Percentiles rank a stretch among this genome's conserved stretches.
These are phyloP conservation scores for Oophaga pumilio DNA, from an alignment of 2,113 vertebrate genomes.

Conservation along the genomic window DNA sequence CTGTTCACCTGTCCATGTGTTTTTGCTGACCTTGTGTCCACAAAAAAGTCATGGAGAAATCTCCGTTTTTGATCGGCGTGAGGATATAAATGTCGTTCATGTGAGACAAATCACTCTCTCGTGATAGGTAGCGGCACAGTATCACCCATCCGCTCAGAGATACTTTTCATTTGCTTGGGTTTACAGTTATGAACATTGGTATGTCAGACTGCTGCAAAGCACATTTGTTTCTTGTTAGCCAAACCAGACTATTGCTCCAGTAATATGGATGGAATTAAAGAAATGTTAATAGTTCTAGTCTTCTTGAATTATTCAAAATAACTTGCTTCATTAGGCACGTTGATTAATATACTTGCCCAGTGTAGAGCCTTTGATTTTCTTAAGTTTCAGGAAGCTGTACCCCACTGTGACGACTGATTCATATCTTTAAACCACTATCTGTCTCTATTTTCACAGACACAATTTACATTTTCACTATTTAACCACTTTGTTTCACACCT, in stretches of 20 bases:
- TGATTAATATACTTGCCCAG: conserved; percentile 52
- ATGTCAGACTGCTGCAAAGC: background rate
- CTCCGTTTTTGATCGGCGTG: background rate
- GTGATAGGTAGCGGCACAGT: background rate
- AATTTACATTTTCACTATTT: conserved; percentile 34
- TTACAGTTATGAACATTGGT: background rate
- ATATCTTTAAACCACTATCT: conserved; percentile 33
- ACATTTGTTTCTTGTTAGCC: background rate
- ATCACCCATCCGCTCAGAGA: background rate
- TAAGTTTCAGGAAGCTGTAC: conserved; percentile 49
- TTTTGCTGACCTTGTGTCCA: too few relatives aligned
- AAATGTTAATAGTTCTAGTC: conserved; percentile 40
- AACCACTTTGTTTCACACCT: background rate
- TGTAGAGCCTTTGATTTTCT: conserved; percentile 47
- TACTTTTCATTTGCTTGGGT: background rate
- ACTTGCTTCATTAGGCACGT: conserved; percentile 50
- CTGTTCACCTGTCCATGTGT: too few relatives aligned
- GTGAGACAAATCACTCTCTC: background rate
- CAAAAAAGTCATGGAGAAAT: background rate
- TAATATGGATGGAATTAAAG: conserved; percentile 2
- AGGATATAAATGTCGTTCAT: background rate
- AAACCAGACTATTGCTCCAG: background rate
- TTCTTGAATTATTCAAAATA: conserved; percentile 50
- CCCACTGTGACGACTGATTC: conserved; percentile 45
- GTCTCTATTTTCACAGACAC: background rate